Evolutionary conservation across 2,888 invertebrate genomes (phyloP).

Genomic region (Himalopsyche kuldschensis): DNA sequence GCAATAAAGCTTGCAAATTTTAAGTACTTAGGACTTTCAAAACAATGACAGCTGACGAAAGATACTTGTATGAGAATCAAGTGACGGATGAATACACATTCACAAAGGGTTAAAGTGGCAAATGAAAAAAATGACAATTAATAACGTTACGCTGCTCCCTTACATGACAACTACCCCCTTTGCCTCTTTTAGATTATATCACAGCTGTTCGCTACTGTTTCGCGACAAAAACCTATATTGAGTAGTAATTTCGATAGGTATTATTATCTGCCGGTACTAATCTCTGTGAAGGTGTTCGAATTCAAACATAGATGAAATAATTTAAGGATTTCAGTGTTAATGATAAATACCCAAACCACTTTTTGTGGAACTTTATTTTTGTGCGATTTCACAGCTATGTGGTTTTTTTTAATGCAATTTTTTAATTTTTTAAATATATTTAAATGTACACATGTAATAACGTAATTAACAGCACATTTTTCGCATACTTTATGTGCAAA

Average conservation of each 20-base stretch:
- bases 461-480: too few relatives aligned
- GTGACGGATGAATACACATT: constrained; percentile 21
- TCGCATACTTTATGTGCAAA: too few relatives aligned
- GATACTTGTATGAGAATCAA: constrained; percentile 19
- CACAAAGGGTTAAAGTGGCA: constrained; percentile 35
- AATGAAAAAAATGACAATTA: constrained; percentile 40
- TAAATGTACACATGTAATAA: too few relatives aligned
- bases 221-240: not conserved
- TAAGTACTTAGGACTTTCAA: not conserved
- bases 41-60: constrained; percentile 32
- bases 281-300: not conserved
- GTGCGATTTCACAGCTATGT: too few relatives aligned
- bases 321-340: too few relatives aligned
- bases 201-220: constrained; percentile 37
- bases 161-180: not conserved
- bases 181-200: constrained; percentile 9
- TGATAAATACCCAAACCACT: too few relatives aligned
- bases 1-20: not conserved
- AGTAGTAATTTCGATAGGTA: not conserved
- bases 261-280: not conserved
- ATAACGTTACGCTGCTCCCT: constrained; percentile 35
- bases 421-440: too few relatives aligned
- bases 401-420: too few relatives aligned
- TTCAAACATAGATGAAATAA: not conserved
- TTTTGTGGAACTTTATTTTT: too few relatives aligned